These are phyloP conservation scores for Cydia fagiglandana DNA, from an alignment of 1,140 invertebrate genomes.

Conservation along the genomic window DNA sequence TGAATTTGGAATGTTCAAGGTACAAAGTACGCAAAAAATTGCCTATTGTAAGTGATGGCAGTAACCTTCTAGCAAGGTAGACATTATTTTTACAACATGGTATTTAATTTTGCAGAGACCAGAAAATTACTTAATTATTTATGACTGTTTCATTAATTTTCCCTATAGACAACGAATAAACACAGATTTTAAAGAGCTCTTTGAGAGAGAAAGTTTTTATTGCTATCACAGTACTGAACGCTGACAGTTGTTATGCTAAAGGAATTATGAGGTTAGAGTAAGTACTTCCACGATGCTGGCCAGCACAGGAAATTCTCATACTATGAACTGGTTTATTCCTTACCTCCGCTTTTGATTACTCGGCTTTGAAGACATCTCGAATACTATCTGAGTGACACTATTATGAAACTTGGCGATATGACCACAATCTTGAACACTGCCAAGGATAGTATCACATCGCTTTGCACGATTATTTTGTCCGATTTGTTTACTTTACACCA, in stretches of 20 bases:
- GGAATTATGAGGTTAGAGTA: neutral
- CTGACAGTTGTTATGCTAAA: neutral
- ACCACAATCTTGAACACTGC: constrained; percentile 79
- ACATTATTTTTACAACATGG: neutral
- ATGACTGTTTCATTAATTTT: neutral
- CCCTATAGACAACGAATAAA: neutral
- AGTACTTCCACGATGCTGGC: neutral
- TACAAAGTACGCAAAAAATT: neutral
- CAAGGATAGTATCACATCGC: constrained; percentile 79
- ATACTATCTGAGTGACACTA: constrained; percentile 68
- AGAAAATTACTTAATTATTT: neutral
- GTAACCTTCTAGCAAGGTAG: neutral
- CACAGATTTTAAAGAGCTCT: neutral
- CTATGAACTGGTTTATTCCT: constrained; percentile 33
- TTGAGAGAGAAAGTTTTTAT: constrained; percentile 7
- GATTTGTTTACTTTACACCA: constrained; percentile 52
- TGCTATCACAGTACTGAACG: neutral
- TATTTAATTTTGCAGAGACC: neutral
- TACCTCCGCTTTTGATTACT: constrained; percentile 73
- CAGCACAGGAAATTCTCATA: neutral
- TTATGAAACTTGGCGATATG: constrained; percentile 73
- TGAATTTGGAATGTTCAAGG: neutral
- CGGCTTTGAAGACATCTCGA: constrained; percentile 72
- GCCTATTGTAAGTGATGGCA: neutral
- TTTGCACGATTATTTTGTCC: constrained; percentile 52